phyloP scores from a whole-genome alignment of 2,113 vertebrate genomes.

The Trogon surrucura region DNA sequence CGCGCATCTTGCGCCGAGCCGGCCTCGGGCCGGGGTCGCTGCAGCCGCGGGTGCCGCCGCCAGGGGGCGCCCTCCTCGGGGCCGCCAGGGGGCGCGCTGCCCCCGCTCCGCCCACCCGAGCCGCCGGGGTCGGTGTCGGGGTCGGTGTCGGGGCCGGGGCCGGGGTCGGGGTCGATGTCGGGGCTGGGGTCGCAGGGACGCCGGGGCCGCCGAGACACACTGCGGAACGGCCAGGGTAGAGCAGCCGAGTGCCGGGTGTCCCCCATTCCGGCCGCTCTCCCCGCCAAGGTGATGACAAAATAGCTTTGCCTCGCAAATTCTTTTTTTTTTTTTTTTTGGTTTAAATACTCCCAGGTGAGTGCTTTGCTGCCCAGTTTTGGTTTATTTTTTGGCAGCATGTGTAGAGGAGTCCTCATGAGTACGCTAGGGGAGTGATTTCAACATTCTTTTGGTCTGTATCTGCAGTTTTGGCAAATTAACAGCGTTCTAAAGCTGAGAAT shows the following conservation, averaged over 20 bases:
- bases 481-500: not conserved
- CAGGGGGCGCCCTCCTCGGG: not conserved
- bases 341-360: not conserved
- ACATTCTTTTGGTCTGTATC: not conserved
- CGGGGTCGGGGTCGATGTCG: no score
- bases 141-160: no score
- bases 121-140: no score
- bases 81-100: not conserved
- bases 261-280: no score
- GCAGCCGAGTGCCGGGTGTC: no score
- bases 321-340: not conserved
- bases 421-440: not conserved
- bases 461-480: not conserved
- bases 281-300: not conserved
- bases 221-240: no score
- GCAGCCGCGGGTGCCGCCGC: not conserved
- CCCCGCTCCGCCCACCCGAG: not conserved
- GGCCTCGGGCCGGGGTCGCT: not conserved
- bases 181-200: no score
- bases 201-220: no score
- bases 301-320: not conserved
- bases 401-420: not conserved
- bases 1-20: not conserved
- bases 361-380: not conserved
- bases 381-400: rapidly evolving